phyloP scores from a whole-genome alignment of 2,888 invertebrate genomes.

The Salticus scenicus region DNA sequence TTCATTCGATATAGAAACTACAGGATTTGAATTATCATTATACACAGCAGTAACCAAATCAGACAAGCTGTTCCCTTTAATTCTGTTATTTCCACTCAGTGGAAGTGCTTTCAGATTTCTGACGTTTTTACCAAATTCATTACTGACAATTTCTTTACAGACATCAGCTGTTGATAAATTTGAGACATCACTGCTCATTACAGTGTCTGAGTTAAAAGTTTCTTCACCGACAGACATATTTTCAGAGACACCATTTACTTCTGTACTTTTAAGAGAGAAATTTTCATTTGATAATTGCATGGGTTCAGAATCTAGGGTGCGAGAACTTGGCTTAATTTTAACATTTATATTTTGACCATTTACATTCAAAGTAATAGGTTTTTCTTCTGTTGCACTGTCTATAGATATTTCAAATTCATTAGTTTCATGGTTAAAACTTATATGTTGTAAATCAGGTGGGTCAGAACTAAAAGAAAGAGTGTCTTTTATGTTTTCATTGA shows the following conservation, averaged over 20 bases:
- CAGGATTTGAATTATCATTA: not conserved
- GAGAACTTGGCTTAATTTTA: not conserved
- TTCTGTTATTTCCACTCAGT: not conserved
- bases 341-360: not conserved
- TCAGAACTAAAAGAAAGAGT: not conserved
- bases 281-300: not conserved
- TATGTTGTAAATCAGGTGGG: not conserved
- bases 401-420: slow-evolving; percentile 8
- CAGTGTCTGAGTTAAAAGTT: not conserved
- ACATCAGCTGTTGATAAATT: not conserved
- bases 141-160: not conserved
- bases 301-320: not conserved
- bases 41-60: not conserved
- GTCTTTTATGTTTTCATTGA: not conserved
- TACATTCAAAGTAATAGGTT: not conserved
- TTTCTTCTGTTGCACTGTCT: not conserved
- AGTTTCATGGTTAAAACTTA: not conserved
- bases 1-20: not conserved
- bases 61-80: not conserved
- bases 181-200: not conserved
- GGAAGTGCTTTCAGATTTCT: not conserved
- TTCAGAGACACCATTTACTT: not conserved
- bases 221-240: not conserved
- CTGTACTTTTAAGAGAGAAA: not conserved
- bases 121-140: not conserved